Base-by-base conservation (phyloP, 1,140 invertebrate species). In the Drusus annulatus region DNA sequence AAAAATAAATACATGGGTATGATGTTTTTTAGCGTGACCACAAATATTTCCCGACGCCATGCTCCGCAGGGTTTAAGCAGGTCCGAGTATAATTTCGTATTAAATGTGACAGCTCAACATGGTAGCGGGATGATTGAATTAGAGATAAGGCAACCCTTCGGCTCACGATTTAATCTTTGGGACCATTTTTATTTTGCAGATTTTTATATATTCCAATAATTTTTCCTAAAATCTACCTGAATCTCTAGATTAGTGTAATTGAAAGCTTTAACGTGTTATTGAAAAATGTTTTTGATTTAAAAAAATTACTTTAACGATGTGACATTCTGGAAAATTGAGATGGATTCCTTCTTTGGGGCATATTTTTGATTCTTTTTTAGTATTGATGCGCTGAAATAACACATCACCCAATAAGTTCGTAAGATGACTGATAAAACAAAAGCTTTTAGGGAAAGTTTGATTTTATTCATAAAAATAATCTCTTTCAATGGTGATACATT, bases 81-180 rank as follows among this genome's bases (percentile, higher is more conserved):
- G 19, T 56, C 54, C 54, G n/a, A 56, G 19, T 17, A 69, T 69
- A 45, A 69, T 69, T 69, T 50, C 45, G 65, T 69, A 69, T 69
- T 69, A 69, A 45, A 69, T 69, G 36, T 69, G 65, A 69, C 31
- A 69, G 65, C 65, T 19, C 21, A 69, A 50, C 65, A 69, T 45
- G 65, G 65, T 50, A 23, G 65, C 15, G 31, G 36, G 17, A 31
- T 50, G 65, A 69, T 69, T 69, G 23, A 69, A 69, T 69, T 69
- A 51, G 36, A 36, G 65, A 69, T 69, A 69, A 69, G 65, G 31
- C 21, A 8, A 69, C 15, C 65, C 36, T 69, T 51, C 7, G 28
- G 17, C 65, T n/a, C 16, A 15, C 62, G 65, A 69, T 69, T 8
- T n/a, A 45, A 69, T 69, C 65, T 36, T 10, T n/a, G 31, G 6